Percentiles rank a stretch among this genome's conserved stretches.
Evolutionary conservation across 2,888 invertebrate genomes (phyloP).

Genomic region (Ochropleura leucogaster): DNA sequence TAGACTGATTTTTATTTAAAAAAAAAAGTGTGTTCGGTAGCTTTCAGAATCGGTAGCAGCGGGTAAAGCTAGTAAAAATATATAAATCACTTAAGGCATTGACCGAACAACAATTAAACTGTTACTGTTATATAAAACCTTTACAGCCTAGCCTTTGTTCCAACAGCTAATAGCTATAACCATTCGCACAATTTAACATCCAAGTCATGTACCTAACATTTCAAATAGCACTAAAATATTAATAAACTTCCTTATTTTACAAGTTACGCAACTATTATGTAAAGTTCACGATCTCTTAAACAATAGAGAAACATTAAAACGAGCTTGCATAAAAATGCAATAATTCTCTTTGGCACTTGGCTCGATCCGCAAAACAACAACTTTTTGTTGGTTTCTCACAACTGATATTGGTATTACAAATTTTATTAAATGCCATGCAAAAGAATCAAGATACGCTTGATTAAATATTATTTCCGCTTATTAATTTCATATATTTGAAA

Average conservation of each 20-base stretch:
- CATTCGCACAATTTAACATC: constrained; percentile 53
- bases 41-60: too few species aligned
- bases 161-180: constrained; percentile 22
- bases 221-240: constrained; percentile 57
- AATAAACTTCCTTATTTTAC: constrained; percentile 71
- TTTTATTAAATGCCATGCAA: background rate
- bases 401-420: constrained; percentile 4
- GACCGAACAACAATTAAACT: constrained; percentile 10
- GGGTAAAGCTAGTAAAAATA: background rate
- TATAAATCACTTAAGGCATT: constrained; percentile 8
- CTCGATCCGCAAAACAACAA: background rate
- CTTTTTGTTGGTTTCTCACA: background rate
- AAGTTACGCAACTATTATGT: constrained; percentile 72
- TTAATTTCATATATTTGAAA: background rate
- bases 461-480: constrained; percentile 28
- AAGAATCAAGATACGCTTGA: constrained; percentile 6
- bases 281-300: constrained; percentile 62
- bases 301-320: constrained; percentile 41
- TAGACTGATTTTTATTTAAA: too few species aligned
- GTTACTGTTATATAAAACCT: background rate
- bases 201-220: constrained; percentile 46
- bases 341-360: background rate
- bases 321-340: constrained; percentile 31
- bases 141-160: constrained; percentile 29
- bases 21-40: too few species aligned